phyloP scores from a whole-genome alignment of 2,113 vertebrate species.

The Recurvirostra avosetta region DNA sequence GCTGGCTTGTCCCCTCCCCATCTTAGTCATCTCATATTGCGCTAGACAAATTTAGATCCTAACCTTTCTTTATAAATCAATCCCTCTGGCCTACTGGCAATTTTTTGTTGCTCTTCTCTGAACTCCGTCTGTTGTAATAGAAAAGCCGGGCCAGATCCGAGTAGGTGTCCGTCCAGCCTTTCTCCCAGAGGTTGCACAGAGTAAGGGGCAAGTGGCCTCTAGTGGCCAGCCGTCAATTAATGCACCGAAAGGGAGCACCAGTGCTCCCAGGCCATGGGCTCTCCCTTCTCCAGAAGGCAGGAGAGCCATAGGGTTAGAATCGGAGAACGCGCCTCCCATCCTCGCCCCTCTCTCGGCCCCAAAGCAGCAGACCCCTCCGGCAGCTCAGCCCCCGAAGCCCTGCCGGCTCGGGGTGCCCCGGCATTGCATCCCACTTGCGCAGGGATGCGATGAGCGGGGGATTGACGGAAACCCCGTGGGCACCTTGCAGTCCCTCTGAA shows the following conservation, averaged over 20 bases:
- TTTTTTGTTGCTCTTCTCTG: background rate
- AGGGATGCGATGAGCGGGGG: background rate
- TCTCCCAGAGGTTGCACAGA: background rate
- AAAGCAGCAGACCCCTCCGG: accelerated
- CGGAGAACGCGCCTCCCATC: accelerated
- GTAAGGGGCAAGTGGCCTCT: slow-evolving; percentile 44
- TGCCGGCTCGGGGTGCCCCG: accelerated
- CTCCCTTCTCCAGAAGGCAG: background rate
- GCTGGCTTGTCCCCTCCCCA: slow-evolving; percentile 40
- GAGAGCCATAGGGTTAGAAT: background rate
- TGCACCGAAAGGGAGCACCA: background rate
- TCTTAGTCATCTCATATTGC: slow-evolving; percentile 52
- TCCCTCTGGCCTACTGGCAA: slow-evolving; percentile 20
- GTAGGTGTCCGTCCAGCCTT: background rate
- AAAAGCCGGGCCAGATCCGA: background rate
- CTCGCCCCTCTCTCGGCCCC: background rate
- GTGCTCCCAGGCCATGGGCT: background rate
- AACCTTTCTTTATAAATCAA: slow-evolving; percentile 50
- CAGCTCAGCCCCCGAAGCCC: background rate
- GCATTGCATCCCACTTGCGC: accelerated
- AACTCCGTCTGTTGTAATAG: background rate
- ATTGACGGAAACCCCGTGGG: background rate
- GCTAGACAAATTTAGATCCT: slow-evolving; percentile 50
- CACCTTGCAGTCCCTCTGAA: background rate
- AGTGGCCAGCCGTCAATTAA: background rate